Percentiles rank a stretch among this genome's conserved stretches.
Evolutionary conservation across 1,140 invertebrate genomes (phyloP).

Genomic region (Pseudachorutes palmiensis): DNA sequence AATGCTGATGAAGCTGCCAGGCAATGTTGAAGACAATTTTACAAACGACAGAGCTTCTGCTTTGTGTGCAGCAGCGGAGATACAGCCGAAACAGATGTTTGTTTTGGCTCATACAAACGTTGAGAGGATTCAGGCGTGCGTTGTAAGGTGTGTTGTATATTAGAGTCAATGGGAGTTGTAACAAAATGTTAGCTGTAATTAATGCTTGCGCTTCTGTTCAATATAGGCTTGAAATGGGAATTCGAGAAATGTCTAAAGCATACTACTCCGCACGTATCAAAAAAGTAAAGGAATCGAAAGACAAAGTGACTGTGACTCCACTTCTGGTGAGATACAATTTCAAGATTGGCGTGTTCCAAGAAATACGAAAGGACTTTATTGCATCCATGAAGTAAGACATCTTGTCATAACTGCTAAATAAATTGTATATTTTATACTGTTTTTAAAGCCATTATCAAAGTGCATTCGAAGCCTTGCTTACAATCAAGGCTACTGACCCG

Average conservation of each 20-base stretch:
- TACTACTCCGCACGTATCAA: constrained; percentile 88
- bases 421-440: constrained; percentile 27
- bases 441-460: constrained; percentile 72
- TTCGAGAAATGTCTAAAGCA: constrained; percentile 81
- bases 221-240: constrained; percentile 75
- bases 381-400: constrained; percentile 52
- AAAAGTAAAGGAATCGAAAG: constrained; percentile 62
- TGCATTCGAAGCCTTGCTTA: constrained; percentile 64
- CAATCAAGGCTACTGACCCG: constrained; percentile 60
- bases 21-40: constrained; percentile 68
- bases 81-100: constrained; percentile 84
- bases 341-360: constrained; percentile 93
- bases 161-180: constrained; percentile 3
- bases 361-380: constrained; percentile 80
- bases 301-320: constrained; percentile 82
- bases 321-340: constrained; percentile 93
- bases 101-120: constrained; percentile 56
- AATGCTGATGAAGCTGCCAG: constrained; percentile 72
- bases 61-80: constrained; percentile 80
- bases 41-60: constrained; percentile 79
- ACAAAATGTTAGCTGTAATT: background rate
- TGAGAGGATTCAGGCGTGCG: constrained; percentile 33
- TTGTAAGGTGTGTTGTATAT: constrained; percentile 30
- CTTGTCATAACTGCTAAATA: too few species aligned
- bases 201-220: background rate